A percentile compares a stretch with the other conserved stretches of the same genome.
Conservation (phyloP, 2,113 vertebrate genomes). For the Antechinus flavipes region DNA sequence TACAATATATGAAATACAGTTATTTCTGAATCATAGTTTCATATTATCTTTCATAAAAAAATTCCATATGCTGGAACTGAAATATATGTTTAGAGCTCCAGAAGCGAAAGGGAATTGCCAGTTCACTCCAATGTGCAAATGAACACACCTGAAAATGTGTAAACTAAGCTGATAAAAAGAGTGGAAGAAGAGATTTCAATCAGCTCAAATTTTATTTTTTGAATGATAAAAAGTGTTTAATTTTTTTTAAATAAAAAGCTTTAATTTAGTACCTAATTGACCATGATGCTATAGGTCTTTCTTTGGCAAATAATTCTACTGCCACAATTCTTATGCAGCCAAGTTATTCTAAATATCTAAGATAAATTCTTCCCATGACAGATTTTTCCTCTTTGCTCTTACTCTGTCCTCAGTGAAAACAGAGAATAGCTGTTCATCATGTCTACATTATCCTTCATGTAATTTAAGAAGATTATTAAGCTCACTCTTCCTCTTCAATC, state of each 20-base stretch:
- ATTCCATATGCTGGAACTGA: neutral
- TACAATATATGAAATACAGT: neutral
- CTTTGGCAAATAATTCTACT: neutral
- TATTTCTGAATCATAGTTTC: neutral
- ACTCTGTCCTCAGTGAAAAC: neutral
- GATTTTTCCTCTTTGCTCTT: neutral
- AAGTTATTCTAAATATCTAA: neutral
- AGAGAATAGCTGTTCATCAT: neutral
- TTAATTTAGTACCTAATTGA: neutral
- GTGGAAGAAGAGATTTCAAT: neutral
- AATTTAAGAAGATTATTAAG: slow-evolving; percentile 58
- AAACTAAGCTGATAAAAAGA: neutral
- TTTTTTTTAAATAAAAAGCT: neutral
- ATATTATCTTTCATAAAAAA: neutral
- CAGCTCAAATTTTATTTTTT: neutral
- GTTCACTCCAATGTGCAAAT: neutral
- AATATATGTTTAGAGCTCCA: neutral
- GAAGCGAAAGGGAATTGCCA: neutral
- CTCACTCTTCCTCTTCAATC: slow-evolving; percentile 23
- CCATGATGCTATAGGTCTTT: neutral
- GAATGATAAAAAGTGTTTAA: too few species aligned
- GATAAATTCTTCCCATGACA: neutral
- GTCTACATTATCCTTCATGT: slow-evolving; percentile 21
- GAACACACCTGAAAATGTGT: neutral
- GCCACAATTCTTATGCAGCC: neutral